Base-by-base conservation (phyloP, 2,888 invertebrate genomes). In the Sisyra nigra region DNA sequence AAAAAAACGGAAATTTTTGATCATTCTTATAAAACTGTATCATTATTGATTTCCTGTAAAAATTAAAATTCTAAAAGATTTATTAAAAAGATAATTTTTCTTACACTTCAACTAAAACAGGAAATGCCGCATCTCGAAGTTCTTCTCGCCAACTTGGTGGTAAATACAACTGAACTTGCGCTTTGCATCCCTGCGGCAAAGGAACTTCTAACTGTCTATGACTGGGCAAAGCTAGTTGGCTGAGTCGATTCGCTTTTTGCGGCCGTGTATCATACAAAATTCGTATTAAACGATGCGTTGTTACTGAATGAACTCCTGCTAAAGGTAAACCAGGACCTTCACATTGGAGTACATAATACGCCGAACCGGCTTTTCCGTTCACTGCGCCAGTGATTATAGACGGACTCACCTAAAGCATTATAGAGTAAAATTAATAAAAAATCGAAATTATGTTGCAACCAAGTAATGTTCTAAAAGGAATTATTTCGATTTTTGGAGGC, bases 311-410 rank as follows among this genome's bases (percentile, higher is more conserved):
- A 51, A 85, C 73, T 17, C 76, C 85, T 37, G 84, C 84, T 53
- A 86, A 71, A 47, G 93, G 92, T 49, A 91, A 74, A 47, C 86
- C 87, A 35, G 91, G 92, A n/a, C 93, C 93, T 54, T 83, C 80
- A 63, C 94, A 94, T 57, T 85, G 79, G 52, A 92, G 71, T 51
- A 88, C 87, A 61, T 87, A 89, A 58, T 53, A 62, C 18, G 57
- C 52, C 39, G 57, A 54, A 44, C 53, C 57, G 17, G 51, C 49
- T 24, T 35, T 38, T 19, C 11, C 17, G 11, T 39, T 36, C 33
- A 33, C 43, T 43, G 31, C 42, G 33, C 40, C 48, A 18, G 17
- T 46, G 42, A 15, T 46, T 47, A 8, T 38, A 44, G 53, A 55
- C 32, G 62, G 62, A 53, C 58, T 62, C 48, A 62, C 54, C 63